These are phyloP conservation scores for Sylvia atricapilla DNA, from an alignment of 2,113 vertebrate species.

Conservation along the genomic window DNA sequence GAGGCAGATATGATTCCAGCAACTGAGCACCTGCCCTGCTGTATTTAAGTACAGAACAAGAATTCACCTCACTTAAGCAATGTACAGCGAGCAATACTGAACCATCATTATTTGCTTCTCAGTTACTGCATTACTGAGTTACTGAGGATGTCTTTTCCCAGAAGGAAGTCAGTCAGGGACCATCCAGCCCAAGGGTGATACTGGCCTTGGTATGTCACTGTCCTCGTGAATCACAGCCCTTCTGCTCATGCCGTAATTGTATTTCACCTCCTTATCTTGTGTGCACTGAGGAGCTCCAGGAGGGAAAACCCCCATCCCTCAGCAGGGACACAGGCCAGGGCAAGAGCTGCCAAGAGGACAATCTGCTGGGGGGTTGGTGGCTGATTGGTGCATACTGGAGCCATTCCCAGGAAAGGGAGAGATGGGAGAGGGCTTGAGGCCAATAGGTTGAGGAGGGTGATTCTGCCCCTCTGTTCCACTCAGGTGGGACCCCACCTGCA, in stretches of 20 bases:
- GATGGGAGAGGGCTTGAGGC: background rate
- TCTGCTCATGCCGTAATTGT: background rate
- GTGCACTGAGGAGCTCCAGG: accelerated
- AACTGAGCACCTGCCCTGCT: background rate
- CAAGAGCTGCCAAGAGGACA: background rate
- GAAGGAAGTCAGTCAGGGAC: background rate
- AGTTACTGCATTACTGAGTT: background rate
- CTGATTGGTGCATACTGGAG: background rate
- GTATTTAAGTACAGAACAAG: background rate
- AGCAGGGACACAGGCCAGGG: accelerated
- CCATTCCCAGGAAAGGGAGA: background rate
- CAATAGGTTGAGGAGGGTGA: too few relatives aligned
- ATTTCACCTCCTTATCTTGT: background rate
- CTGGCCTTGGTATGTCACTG: accelerated
- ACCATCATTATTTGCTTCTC: background rate
- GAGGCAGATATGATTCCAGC: background rate
- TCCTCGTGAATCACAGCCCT: background rate
- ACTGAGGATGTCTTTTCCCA: background rate
- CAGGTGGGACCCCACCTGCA: background rate
- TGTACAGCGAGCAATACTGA: background rate
- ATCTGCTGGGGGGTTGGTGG: background rate
- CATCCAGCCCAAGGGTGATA: background rate
- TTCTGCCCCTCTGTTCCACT: background rate
- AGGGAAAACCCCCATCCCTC: background rate
- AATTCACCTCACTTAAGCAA: background rate